Evolutionary conservation across 1,140 invertebrate genomes (phyloP).

Genomic region (Zophobas atratus): DNA sequence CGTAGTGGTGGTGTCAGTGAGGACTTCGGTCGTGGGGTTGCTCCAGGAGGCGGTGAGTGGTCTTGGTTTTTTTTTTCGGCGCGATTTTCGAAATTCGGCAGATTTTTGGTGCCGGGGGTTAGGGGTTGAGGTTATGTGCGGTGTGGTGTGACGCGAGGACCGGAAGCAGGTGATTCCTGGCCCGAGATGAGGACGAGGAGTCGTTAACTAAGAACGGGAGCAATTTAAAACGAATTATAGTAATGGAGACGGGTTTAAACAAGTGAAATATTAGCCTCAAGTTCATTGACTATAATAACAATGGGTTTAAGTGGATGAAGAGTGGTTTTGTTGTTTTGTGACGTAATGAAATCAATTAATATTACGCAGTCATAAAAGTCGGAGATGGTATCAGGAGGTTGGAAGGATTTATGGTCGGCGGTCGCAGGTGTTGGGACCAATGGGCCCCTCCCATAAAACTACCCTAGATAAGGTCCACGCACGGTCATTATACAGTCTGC

Average conservation of each 20-base stretch:
- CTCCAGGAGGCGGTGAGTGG: no score
- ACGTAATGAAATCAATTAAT: constrained; percentile 36
- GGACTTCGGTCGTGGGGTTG: no score
- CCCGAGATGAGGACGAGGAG: background rate
- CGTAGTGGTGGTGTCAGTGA: no score
- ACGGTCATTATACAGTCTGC: background rate
- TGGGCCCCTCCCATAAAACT: background rate
- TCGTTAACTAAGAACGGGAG: background rate
- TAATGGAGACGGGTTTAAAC: background rate
- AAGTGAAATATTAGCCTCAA: constrained; percentile 8
- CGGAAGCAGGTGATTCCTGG: constrained; percentile 7
- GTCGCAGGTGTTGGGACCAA: constrained; percentile 14
- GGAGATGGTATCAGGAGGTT: constrained; percentile 14
- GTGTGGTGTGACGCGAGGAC: background rate
- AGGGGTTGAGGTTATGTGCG: background rate
- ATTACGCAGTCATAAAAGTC: constrained; percentile 12
- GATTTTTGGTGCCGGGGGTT: no score
- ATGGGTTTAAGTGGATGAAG: background rate
- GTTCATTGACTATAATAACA: background rate
- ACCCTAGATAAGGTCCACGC: constrained; percentile 13
- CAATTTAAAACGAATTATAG: constrained; percentile 12
- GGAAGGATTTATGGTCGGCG: constrained; percentile 17
- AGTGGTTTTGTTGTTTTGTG: constrained; percentile 6
- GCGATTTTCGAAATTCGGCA: no score
- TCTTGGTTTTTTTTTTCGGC: no score